Percentiles rank a stretch among this genome's conserved stretches.
Conservation (phyloP, 2,888 invertebrate genomes). For the Heteromurus nitidus region DNA sequence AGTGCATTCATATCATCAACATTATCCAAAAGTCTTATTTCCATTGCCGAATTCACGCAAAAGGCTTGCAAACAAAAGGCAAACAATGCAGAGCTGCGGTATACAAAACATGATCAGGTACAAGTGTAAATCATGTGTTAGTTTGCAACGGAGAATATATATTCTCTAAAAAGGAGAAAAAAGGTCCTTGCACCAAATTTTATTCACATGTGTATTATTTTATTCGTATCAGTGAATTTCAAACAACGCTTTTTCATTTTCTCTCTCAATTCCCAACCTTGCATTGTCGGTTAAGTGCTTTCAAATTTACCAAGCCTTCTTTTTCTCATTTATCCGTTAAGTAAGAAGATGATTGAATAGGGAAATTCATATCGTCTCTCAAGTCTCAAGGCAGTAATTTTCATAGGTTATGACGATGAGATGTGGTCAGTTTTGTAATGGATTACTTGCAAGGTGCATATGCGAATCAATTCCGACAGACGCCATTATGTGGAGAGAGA, state of each 20-base stretch:
- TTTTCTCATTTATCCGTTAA: constrained; percentile 5
- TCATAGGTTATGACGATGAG: neutral
- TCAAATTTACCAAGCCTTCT: neutral
- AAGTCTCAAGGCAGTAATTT: neutral
- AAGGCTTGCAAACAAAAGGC: constrained; percentile 9
- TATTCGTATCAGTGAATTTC: neutral
- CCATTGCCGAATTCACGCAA: neutral
- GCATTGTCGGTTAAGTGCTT: constrained; percentile 20
- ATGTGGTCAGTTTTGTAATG: constrained; percentile 41
- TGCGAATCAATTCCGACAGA: constrained; percentile 33
- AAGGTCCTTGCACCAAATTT: constrained; percentile 51
- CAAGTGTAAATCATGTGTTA: neutral
- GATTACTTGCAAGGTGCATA: neutral
- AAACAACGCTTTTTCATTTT: neutral
- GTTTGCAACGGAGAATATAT: no score
- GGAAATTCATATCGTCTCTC: neutral
- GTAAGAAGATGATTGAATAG: neutral
- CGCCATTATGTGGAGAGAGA: constrained; percentile 29
- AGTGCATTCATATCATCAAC: no score
- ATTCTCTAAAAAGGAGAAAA: neutral
- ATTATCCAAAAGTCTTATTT: no score
- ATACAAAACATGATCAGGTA: neutral
- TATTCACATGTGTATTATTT: constrained; percentile 25
- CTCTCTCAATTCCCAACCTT: neutral
- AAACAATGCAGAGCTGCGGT: neutral